These are phyloP conservation scores for Zaprionus taronus DNA, from an alignment of 1,140 invertebrate species.

Conservation along the genomic window DNA sequence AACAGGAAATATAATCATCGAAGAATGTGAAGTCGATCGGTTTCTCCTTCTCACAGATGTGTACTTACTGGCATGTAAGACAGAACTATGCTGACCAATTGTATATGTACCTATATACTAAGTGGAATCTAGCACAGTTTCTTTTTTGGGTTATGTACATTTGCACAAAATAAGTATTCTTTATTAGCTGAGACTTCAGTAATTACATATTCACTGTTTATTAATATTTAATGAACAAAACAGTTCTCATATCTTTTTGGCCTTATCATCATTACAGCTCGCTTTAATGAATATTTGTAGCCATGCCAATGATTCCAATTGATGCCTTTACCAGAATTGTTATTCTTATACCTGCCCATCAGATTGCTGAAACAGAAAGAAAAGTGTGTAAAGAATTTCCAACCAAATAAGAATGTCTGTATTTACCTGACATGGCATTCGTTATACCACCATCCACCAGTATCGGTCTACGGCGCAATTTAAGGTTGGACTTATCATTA, in stretches of 20 bases:
- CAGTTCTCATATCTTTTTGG: constrained; percentile 13
- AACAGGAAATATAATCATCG: too few relatives aligned
- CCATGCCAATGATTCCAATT: constrained; percentile 48
- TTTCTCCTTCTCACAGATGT: too few relatives aligned
- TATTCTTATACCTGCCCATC: background rate
- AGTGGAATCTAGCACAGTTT: too few relatives aligned
- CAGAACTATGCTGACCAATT: too few relatives aligned
- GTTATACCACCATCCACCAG: background rate
- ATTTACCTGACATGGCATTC: background rate
- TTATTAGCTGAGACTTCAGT: too few relatives aligned
- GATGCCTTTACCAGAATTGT: background rate
- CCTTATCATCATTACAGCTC: constrained; percentile 55
- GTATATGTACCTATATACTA: too few relatives aligned
- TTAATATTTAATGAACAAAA: too few relatives aligned
- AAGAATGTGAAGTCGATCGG: too few relatives aligned
- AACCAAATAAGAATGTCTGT: background rate
- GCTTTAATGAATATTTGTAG: constrained; percentile 44
- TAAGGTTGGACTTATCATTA: rapidly evolving
- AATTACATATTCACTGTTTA: too few relatives aligned
- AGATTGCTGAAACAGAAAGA: background rate
- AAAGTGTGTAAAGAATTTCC: background rate
- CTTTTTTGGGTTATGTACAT: too few relatives aligned
- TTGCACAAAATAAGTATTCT: too few relatives aligned
- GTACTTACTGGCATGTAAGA: too few relatives aligned
- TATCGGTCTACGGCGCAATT: background rate